phyloP scores from a whole-genome alignment of 2,888 invertebrate genomes.

The Caenorhabditis parvicauda region DNA sequence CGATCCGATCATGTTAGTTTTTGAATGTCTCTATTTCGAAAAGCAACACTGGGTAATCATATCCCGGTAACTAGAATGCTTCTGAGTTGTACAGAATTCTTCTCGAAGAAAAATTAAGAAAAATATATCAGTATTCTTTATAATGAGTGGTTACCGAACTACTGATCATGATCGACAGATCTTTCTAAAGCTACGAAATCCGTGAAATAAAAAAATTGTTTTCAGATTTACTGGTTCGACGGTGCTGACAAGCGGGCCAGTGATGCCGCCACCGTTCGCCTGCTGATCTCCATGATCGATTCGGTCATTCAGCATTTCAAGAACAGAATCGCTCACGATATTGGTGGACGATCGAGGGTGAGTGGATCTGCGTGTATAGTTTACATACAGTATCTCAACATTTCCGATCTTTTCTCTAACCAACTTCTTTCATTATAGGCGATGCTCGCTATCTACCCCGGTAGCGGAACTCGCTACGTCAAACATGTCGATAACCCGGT shows the following conservation, averaged over 20 bases:
- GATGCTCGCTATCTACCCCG: slow-evolving; percentile 98
- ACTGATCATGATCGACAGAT: too few species aligned
- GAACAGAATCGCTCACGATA: slow-evolving; percentile 47
- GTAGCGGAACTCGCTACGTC: slow-evolving; percentile 87
- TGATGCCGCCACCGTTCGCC: slow-evolving; percentile 46
- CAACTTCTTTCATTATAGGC: slow-evolving; percentile 71
- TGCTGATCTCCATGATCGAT: slow-evolving; percentile 59
- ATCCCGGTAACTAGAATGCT: too few species aligned
- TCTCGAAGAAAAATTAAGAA: too few species aligned
- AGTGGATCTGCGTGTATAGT: background rate
- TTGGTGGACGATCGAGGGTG: slow-evolving; percentile 53
- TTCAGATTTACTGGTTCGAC: slow-evolving; percentile 59
- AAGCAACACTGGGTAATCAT: too few species aligned
- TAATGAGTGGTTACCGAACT: too few species aligned
- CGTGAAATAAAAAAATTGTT: slow-evolving; percentile 1
- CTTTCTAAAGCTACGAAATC: too few species aligned
- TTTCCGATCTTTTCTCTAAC: background rate
- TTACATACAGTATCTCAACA: background rate
- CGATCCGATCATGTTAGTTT: slow-evolving; percentile 52
- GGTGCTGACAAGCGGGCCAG: slow-evolving; percentile 41
- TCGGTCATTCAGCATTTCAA: slow-evolving; percentile 51
- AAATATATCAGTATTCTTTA: too few species aligned
- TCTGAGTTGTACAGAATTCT: too few species aligned
- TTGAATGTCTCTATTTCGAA: too few species aligned
- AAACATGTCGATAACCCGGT: slow-evolving; percentile 98